phyloP scores from a whole-genome alignment of 2,797 vertebrate genomes.

The Threskiornis aethiopicus region DNA sequence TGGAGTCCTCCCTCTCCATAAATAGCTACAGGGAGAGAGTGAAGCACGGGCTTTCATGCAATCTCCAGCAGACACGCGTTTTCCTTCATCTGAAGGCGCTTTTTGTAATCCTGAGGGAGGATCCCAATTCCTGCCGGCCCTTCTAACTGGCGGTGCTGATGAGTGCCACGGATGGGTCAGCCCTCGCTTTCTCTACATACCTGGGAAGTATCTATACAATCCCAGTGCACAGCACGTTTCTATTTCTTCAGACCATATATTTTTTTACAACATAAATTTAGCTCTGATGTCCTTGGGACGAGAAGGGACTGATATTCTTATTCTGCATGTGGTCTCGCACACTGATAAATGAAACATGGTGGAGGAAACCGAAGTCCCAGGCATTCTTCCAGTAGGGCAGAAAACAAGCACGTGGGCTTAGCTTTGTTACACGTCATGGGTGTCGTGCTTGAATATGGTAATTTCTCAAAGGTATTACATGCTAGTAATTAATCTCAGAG shows the following conservation, averaged over 20 bases:
- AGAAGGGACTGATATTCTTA: neutral
- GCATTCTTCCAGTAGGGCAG: neutral
- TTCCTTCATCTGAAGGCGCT: neutral
- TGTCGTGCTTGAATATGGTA: neutral
- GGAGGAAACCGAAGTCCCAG: neutral
- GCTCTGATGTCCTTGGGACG: neutral
- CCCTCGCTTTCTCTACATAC: accelerated
- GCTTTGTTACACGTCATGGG: neutral
- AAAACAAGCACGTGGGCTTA: neutral
- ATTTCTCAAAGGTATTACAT: neutral
- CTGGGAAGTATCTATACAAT: accelerated
- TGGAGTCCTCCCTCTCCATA: neutral
- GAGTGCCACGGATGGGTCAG: neutral
- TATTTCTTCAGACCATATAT: neutral
- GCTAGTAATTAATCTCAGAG: neutral
- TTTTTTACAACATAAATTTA: neutral
- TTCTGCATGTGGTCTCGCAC: accelerated
- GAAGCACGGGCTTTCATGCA: neutral
- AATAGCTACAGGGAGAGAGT: neutral
- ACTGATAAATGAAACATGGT: accelerated
- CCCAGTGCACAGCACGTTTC: accelerated
- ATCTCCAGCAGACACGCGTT: accelerated
- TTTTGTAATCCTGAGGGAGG: neutral
- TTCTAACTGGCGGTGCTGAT: neutral
- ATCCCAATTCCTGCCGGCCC: neutral